Evolutionary conservation across 2,888 invertebrate genomes (phyloP).

Genomic region (Amiota minor): DNA sequence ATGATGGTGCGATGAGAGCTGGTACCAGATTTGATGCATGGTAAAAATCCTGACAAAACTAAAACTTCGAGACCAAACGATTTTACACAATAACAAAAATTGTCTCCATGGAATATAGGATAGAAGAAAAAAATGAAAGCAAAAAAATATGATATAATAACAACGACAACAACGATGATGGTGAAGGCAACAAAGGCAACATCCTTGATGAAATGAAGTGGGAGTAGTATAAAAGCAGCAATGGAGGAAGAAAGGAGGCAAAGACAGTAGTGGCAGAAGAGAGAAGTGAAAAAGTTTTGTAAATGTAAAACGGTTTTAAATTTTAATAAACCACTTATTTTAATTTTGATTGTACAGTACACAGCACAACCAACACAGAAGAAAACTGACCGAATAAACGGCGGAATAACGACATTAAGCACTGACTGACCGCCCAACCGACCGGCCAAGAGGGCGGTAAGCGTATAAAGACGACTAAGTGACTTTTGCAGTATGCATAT

Average conservation of each 20-base stretch:
- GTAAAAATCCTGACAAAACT: slow-evolving; percentile 10
- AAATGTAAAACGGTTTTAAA: slow-evolving; percentile 65
- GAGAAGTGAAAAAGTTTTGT: slow-evolving; percentile 42
- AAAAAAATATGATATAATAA: no score
- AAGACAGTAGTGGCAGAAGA: no score
- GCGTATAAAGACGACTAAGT: no score
- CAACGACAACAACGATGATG: no score
- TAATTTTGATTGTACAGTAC: slow-evolving; percentile 64
- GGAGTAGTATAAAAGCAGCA: no score
- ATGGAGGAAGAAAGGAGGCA: no score
- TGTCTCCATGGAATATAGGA: slow-evolving; percentile 26
- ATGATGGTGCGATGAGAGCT: slow-evolving; percentile 19
- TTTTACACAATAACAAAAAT: slow-evolving; percentile 21
- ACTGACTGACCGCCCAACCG: no score
- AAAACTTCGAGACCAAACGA: neutral
- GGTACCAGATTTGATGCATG: slow-evolving; percentile 51
- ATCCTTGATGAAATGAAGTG: no score
- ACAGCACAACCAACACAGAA: neutral
- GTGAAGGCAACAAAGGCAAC: no score
- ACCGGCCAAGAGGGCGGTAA: neutral
- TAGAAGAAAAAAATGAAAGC: slow-evolving; percentile 17
- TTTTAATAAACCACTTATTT: slow-evolving; percentile 71
- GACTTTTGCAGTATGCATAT: no score
- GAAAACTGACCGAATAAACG: neutral
- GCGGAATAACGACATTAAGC: neutral